Conservation (phyloP, 2,113 vertebrate species). For the Trematomus loennbergii region DNA sequence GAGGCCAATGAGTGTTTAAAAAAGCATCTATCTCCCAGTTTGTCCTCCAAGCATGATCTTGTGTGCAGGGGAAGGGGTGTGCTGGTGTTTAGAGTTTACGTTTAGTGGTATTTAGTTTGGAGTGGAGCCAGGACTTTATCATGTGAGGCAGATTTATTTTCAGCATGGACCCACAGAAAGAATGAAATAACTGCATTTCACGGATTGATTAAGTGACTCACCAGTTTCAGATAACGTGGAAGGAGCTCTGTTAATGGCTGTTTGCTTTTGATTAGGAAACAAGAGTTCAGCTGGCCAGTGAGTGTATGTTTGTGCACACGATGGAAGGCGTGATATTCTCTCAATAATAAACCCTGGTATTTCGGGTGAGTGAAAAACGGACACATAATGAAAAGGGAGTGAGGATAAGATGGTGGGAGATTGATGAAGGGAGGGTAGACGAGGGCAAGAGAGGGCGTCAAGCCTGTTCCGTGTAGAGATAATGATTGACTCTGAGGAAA, state of each 20-base stretch:
- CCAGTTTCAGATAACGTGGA: slow-evolving; percentile 61
- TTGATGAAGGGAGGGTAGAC: slow-evolving; percentile 39
- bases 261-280: slow-evolving; percentile 80
- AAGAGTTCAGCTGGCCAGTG: slow-evolving; percentile 38
- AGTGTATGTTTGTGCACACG: slow-evolving; percentile 43
- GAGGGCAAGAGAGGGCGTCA: slow-evolving; percentile 32
- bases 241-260: slow-evolving; percentile 67
- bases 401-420: slow-evolving; percentile 55
- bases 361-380: slow-evolving; percentile 49
- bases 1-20: background rate
- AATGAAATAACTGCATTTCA: slow-evolving; percentile 28
- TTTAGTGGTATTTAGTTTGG: slow-evolving; percentile 64
- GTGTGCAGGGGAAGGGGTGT: slow-evolving; percentile 4
- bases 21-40: slow-evolving; percentile 18
- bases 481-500: slow-evolving; percentile 65
- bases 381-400: slow-evolving; percentile 50
- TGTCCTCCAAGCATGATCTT: slow-evolving; percentile 26
- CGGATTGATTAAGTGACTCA: slow-evolving; percentile 71
- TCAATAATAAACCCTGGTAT: slow-evolving; percentile 56
- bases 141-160: slow-evolving; percentile 25
- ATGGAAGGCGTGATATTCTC: slow-evolving; percentile 41
- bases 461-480: slow-evolving; percentile 42
- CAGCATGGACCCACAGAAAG: slow-evolving; percentile 19
- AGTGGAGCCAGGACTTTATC: slow-evolving; percentile 62
- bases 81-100: slow-evolving; percentile 46